Conservation (phyloP, 2,113 vertebrate genomes). For the Scopus umbretta region DNA sequence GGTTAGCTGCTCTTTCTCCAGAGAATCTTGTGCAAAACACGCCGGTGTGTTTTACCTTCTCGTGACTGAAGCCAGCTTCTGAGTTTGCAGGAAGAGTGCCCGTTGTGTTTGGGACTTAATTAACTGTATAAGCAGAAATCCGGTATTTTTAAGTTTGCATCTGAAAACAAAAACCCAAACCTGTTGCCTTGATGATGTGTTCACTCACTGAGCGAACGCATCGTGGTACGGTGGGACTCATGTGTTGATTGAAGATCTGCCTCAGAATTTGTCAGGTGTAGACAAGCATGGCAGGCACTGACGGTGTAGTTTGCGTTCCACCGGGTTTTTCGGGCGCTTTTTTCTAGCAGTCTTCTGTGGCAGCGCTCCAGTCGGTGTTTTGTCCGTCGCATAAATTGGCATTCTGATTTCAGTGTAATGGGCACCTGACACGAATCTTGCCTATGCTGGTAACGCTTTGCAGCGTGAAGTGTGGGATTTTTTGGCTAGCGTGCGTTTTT, state of each 20-base stretch:
- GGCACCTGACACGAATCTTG: neutral
- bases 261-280: neutral
- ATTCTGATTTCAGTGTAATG: neutral
- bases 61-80: neutral
- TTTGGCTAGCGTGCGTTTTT: accelerated
- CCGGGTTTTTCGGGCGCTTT: accelerated
- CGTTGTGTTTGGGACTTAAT: accelerated
- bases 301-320: neutral
- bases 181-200: neutral
- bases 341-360: neutral
- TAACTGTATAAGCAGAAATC: neutral
- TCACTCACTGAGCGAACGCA: neutral
- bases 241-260: neutral
- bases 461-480: neutral
- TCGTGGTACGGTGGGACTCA: accelerated
- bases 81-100: neutral
- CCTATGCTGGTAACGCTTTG: accelerated
- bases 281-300: neutral
- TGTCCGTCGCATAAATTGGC: accelerated
- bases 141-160: neutral
- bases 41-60: neutral
- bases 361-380: neutral
- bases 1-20: neutral
- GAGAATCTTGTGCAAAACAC: neutral
- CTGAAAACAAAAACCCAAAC: neutral